Percentiles rank a stretch among this genome's conserved stretches.
Evolutionary conservation across 2,797 vertebrate species (phyloP).

Genomic region (Gambusia yucatana): DNA sequence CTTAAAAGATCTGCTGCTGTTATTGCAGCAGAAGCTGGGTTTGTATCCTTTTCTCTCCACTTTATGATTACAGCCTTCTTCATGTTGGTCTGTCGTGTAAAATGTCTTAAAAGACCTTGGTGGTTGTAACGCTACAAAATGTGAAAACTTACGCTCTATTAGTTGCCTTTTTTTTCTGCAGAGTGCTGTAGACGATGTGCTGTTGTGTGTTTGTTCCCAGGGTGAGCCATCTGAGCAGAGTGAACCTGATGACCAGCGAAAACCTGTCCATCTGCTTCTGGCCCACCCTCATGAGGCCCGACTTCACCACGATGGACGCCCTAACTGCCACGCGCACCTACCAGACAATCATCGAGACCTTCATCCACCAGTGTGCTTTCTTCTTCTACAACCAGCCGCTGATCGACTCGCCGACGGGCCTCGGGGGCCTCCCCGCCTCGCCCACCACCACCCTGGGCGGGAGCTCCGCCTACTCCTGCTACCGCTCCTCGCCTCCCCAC

Average conservation of each 20-base stretch:
- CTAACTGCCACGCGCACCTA: slow-evolving; percentile 95
- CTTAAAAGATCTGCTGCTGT: background rate
- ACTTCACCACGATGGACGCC: slow-evolving; percentile 97
- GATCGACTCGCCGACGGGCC: slow-evolving; percentile 84
- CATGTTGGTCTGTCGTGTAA: background rate
- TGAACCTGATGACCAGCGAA: slow-evolving; percentile 97
- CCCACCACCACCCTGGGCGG: slow-evolving; percentile 78
- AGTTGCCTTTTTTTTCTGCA: background rate
- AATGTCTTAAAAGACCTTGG: background rate
- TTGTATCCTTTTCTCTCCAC: background rate
- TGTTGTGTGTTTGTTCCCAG: slow-evolving; percentile 69
- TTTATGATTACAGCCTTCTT: background rate
- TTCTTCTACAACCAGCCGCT: slow-evolving; percentile 93
- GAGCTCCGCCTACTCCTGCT: slow-evolving; percentile 78
- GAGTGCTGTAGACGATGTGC: background rate
- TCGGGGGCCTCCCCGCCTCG: slow-evolving; percentile 84
- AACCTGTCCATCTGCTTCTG: slow-evolving; percentile 99
- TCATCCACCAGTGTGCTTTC: slow-evolving; percentile 96
- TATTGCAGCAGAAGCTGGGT: background rate
- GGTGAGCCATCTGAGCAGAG: slow-evolving; percentile 90
- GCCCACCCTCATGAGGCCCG: slow-evolving; percentile 95
- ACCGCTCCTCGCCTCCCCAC: slow-evolving; percentile 80
- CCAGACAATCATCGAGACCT: slow-evolving; percentile 98
- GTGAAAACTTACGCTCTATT: background rate
- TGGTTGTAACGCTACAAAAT: background rate